Base-by-base conservation (phyloP, 2,113 vertebrate genomes). In the Platichthys stellatus region DNA sequence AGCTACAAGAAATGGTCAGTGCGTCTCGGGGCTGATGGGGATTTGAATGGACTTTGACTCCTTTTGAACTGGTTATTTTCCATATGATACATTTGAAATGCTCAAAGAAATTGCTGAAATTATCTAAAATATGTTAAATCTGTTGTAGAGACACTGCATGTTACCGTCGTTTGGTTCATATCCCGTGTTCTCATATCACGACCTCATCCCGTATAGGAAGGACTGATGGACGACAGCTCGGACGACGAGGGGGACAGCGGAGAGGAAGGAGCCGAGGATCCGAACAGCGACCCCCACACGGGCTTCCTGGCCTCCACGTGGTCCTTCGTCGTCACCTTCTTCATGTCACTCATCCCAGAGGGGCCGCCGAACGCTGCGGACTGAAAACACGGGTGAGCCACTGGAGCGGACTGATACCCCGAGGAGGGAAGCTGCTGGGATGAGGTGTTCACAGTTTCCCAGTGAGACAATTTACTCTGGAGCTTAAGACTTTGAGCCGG, bases 311-410 rank as follows among this genome's bases (percentile, higher is more conserved):
- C 97, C 38, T 96, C 97, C 64, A 96, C 96, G 0, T 98, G 98
- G 98, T 97, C 97, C 1, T 99, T 99, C 81, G 94, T 99, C 86
- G 96, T 96, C 57, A 97, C 97, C 18, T 99, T 99, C 92, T 99
- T 99, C 83, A 97, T 97, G 72, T 99, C 98, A 0, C 95, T 99
- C 6, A 98, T 99, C 77, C 98, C 98, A 1, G 98, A 98, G 92
- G 97, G 97, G 4, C 95, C 96, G 76, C 96, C 96, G 20, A 96
- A 97, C 72, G 96, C 96, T 77, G 97, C 95, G 83, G 98, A 99
- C 93, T 99, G 94, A 94, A 40, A 9, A 69, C 26, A 28, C 43
- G 24, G 49, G 18, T 43, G 28, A 31, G 31, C 31, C 31, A 31
- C 31, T 7, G 31, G 31, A 31, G 31, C 31, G 31, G 31, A 31